phyloP scores from a whole-genome alignment of 1,140 invertebrate species.

The Drosophila serrata region DNA sequence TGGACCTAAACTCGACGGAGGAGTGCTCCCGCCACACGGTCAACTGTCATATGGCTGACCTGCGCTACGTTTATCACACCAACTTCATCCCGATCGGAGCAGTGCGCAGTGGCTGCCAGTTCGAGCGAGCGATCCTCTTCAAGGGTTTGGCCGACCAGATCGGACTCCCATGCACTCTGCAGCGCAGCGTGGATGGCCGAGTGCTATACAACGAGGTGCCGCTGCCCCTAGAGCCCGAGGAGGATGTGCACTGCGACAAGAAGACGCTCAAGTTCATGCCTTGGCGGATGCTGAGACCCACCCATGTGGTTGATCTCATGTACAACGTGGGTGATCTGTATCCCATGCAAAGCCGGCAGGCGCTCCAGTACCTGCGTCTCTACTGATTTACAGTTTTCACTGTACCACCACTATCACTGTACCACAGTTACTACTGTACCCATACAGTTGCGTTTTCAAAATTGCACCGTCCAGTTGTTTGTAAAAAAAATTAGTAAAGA shows the following conservation, averaged over 20 bases:
- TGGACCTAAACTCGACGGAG: conserved; percentile 74
- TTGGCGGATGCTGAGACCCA: conserved; percentile 87
- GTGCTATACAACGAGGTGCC: conserved; percentile 88
- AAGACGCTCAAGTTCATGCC: conserved; percentile 85
- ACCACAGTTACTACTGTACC: no score
- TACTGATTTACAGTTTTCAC: conserved; percentile 32
- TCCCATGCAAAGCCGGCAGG: conserved; percentile 85
- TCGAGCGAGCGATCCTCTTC: conserved; percentile 89
- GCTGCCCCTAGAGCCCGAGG: conserved; percentile 85
- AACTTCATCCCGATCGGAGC: conserved; percentile 87
- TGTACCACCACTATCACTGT: neutral
- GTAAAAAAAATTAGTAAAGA: neutral
- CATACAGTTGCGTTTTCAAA: conserved; percentile 25
- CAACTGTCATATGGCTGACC: conserved; percentile 84
- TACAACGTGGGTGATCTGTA: conserved; percentile 86
- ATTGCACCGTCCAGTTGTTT: conserved; percentile 29
- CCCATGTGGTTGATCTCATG: conserved; percentile 88
- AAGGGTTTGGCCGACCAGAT: conserved; percentile 89
- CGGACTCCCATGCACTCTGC: conserved; percentile 87
- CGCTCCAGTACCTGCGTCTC: conserved; percentile 76
- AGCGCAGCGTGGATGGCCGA: conserved; percentile 86
- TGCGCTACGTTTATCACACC: conserved; percentile 71
- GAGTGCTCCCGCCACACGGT: conserved; percentile 85
- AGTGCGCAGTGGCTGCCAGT: conserved; percentile 87
- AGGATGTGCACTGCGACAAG: conserved; percentile 73